Base-by-base conservation (phyloP, 1,140 invertebrate species). In the Nixonia krombeini region DNA sequence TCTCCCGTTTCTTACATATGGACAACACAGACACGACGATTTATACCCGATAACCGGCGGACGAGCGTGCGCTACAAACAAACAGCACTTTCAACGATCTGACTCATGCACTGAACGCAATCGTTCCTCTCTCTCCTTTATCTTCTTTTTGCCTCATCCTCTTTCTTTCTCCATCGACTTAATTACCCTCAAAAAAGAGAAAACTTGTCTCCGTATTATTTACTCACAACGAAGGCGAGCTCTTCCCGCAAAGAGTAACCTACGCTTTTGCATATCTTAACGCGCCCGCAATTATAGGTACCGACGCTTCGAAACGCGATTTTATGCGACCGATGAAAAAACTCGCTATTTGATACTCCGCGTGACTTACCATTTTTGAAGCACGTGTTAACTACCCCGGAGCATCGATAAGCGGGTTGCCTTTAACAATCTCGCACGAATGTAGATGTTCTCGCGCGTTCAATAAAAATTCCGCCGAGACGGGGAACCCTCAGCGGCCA, bases 321-420 rank as follows among this genome's bases (percentile, higher is more conserved):
- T 40, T 40, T 17, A 10, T 17, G 29, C 47, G 13, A 13, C 10
- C 41, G 31, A 42, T 42, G 45, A 50, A 69, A 59, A 59, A 64
- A 55, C 13, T 26, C 10, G 28, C 12, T 28, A 49, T 66, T 66
- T 50, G 52, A 57, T 35, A 50, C 40, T 35, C 33, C 12, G 41
- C 21, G 17, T 44, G 33, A 58, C 58, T 47, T 58, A 40, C 26
- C 31, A 49, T 65, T 65, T 63, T 47, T 47, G 29, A 57, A 56
- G 50, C n/a, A 12, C 28, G 15, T 15, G 15, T 50, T 12, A 40
- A 64, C 26, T 47, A 12, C 38, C 37, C 17, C 12, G 18, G 57
- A 52, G 37, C 26, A 47, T 8, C 42, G 62, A 47, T 57, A 47
- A 57, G 21, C 29, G n/a, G n/a, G 13, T 63, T 50, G 55, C 38